These are phyloP conservation scores for Hiodon tergisus DNA, from an alignment of 2,113 vertebrate species.

Conservation along the genomic window DNA sequence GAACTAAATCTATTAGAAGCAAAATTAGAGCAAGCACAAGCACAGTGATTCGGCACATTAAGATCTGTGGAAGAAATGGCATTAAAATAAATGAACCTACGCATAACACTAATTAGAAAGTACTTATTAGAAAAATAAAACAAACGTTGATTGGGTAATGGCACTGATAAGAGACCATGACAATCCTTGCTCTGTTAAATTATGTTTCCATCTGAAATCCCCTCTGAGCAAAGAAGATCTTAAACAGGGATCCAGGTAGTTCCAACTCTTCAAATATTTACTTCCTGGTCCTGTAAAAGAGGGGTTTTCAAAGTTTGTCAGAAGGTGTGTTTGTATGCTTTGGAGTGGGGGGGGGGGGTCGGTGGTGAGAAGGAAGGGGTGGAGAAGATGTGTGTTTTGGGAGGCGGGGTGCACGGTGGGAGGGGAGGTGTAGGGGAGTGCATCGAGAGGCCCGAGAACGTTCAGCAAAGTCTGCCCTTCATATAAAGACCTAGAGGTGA, in stretches of 20 bases:
- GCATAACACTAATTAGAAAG: not conserved
- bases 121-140: not conserved
- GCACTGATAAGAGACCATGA: not conserved
- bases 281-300: conserved; percentile 29
- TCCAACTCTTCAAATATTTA: conserved; percentile 32
- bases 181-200: not conserved
- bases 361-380: conserved; percentile 41
- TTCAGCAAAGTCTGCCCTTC: not conserved
- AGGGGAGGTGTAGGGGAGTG: conserved; percentile 21
- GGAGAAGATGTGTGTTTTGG: conserved; percentile 30
- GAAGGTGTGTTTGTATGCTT: conserved; percentile 59
- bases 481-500: not conserved
- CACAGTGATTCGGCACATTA: no score
- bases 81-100: no score
- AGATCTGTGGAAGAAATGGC: no score
- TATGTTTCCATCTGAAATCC: conserved; percentile 6
- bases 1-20: not conserved
- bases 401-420: conserved; percentile 22
- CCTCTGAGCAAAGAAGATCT: conserved; percentile 24
- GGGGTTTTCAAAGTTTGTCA: conserved; percentile 36
- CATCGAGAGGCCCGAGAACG: not conserved
- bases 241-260: conserved; percentile 20
- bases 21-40: not conserved
- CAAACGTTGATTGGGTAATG: not conserved
- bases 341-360: conserved; percentile 46